These are phyloP conservation scores for Anhinga anhinga DNA, from an alignment of 2,113 vertebrate genomes.

Conservation along the genomic window DNA sequence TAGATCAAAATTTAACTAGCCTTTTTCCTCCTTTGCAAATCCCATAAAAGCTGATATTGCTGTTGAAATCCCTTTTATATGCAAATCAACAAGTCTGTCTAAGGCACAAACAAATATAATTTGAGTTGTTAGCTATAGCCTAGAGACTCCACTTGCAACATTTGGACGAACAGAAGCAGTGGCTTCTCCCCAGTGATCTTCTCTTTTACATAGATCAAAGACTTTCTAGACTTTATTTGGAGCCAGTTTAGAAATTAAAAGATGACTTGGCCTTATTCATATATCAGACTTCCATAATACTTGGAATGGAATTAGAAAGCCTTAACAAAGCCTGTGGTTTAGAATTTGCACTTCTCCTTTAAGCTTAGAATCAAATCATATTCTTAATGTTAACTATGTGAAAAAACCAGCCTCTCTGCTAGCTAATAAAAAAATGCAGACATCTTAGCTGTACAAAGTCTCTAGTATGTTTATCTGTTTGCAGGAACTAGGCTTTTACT, in stretches of 20 bases:
- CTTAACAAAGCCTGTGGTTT: conserved; percentile 8
- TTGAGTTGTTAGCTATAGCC: conserved; percentile 20
- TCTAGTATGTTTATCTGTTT: not conserved
- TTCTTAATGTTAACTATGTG: not conserved
- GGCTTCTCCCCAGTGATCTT: conserved; percentile 47
- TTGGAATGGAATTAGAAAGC: conserved; percentile 50
- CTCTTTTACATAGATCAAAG: conserved; percentile 56
- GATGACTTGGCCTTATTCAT: conserved; percentile 38
- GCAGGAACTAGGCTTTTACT: not conserved
- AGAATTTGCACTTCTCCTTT: conserved; percentile 40
- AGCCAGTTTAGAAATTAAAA: conserved; percentile 52
- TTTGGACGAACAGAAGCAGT: conserved; percentile 58
- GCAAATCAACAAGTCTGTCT: conserved; percentile 31
- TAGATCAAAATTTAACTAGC: not conserved
- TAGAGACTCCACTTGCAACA: conserved; percentile 31
- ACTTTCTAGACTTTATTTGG: conserved; percentile 35
- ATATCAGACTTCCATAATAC: conserved; percentile 42
- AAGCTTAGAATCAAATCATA: conserved; percentile 19
- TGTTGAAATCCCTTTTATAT: conserved; percentile 31
- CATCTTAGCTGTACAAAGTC: not conserved
- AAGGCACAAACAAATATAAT: conserved; percentile 38
- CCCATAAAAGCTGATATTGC: not conserved
- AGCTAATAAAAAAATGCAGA: not conserved
- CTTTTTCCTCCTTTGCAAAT: not conserved
- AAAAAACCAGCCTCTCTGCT: not conserved